Conservation (phyloP, 1,140 invertebrate species). For the Brachionus rotundiformis region DNA sequence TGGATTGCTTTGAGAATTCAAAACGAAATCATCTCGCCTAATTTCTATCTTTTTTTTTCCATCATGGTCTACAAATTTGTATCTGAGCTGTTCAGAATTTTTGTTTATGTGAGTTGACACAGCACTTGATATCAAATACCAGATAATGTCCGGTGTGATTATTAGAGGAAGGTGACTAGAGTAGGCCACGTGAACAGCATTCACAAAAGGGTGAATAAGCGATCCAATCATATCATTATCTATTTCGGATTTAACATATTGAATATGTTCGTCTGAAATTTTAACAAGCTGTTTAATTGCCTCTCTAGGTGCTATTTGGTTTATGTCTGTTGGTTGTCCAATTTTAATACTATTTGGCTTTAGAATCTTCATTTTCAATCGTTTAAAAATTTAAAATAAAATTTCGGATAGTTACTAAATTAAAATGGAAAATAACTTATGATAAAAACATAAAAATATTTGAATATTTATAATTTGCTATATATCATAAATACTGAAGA, state of each 20-base stretch:
- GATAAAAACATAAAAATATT: neutral
- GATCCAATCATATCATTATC: neutral
- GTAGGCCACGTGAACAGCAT: slow-evolving; percentile 37
- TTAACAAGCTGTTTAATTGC: neutral
- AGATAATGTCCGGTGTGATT: slow-evolving; percentile 37
- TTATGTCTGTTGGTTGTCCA: neutral
- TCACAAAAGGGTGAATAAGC: slow-evolving; percentile 21
- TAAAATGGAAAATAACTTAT: neutral
- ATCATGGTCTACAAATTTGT: slow-evolving; percentile 42
- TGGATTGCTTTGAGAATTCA: slow-evolving; percentile 4
- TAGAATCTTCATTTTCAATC: slow-evolving; percentile 40
- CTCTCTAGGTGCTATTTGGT: neutral
- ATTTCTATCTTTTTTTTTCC: slow-evolving; percentile 48
- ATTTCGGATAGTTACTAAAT: neutral
- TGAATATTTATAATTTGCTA: no score
- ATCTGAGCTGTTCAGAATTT: slow-evolving; percentile 38
- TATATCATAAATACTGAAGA: no score
- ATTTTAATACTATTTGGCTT: slow-evolving; percentile 31
- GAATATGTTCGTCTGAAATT: slow-evolving; percentile 32
- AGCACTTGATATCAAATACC: slow-evolving; percentile 50
- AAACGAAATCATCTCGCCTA: slow-evolving; percentile 46
- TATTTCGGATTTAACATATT: slow-evolving; percentile 23
- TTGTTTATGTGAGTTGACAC: slow-evolving; percentile 16
- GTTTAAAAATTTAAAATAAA: neutral
- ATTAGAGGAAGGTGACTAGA: slow-evolving; percentile 27